Conservation (phyloP, 2,113 vertebrate species). For the Mastomys coucha region DNA sequence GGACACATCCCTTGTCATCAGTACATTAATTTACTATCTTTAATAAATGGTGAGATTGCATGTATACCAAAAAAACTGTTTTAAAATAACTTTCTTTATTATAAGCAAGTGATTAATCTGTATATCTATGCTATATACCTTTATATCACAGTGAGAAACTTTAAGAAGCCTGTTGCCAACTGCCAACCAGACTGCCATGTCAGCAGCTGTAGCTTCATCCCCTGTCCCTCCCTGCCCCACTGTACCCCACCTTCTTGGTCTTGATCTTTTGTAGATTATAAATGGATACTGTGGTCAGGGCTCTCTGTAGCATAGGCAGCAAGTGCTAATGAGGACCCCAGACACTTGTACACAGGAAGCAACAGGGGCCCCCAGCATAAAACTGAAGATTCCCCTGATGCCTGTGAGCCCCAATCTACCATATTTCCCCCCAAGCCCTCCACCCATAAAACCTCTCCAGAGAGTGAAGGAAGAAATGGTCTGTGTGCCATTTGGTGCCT, state of each 20-base stretch:
- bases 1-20: not conserved
- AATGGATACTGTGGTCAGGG: not conserved
- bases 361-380: too few relatives aligned
- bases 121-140: not conserved
- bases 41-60: not conserved
- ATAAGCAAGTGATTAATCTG: not conserved
- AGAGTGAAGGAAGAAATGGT: not conserved
- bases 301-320: not conserved
- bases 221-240: accelerated
- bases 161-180: not conserved
- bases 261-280: not conserved
- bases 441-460: not conserved
- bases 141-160: not conserved
- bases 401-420: too few relatives aligned
- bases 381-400: accelerated
- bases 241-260: not conserved
- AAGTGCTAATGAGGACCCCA: not conserved
- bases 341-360: not conserved
- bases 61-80: not conserved
- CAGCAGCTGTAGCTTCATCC: not conserved
- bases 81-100: not conserved
- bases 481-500: accelerated
- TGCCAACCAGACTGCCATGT: not conserved
- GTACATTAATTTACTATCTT: not conserved
- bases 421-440: not conserved